These are phyloP conservation scores for Hydrolagus affinis DNA, from an alignment of 2,113 vertebrate species.

Conservation along the genomic window DNA sequence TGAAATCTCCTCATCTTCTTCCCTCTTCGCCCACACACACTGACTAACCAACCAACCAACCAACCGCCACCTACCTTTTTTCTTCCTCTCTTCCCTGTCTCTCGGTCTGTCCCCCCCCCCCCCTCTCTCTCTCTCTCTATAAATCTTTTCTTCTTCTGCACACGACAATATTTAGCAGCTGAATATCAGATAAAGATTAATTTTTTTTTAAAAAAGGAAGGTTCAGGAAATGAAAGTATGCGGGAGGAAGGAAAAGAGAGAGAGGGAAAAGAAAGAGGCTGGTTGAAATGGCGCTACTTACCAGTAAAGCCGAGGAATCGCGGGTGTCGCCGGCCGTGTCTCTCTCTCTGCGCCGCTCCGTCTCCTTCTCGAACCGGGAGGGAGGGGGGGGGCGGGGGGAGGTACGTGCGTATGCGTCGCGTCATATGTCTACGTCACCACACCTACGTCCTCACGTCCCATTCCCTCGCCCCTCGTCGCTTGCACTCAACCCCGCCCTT, in stretches of 20 bases:
- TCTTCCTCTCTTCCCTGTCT: not conserved
- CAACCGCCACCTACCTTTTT: not conserved
- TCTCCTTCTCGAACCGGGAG: constrained; percentile 21
- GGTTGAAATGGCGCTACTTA: not conserved
- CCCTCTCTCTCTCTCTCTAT: too few relatives aligned
- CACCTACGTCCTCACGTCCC: not conserved
- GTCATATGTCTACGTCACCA: not conserved
- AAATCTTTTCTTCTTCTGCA: too few relatives aligned
- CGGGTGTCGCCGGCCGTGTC: too few relatives aligned
- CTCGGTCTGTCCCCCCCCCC: not conserved
- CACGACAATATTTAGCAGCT: too few relatives aligned
- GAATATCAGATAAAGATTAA: too few relatives aligned
- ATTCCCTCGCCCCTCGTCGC: not conserved
- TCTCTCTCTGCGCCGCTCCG: not conserved
- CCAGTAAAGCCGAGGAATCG: too few relatives aligned
- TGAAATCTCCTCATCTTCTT: too few relatives aligned
- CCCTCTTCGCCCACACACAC: too few relatives aligned
- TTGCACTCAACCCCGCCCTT: not conserved
- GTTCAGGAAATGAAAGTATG: too few relatives aligned
- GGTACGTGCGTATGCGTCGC: not conserved
- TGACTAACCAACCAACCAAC: not conserved
- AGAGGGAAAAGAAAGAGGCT: not conserved
- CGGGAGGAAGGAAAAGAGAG: too few relatives aligned
- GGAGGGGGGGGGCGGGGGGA: not conserved
- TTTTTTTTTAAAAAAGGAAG: too few relatives aligned